phyloP scores from a whole-genome alignment of 2,797 vertebrate genomes.

The Coendou prehensilis region DNA sequence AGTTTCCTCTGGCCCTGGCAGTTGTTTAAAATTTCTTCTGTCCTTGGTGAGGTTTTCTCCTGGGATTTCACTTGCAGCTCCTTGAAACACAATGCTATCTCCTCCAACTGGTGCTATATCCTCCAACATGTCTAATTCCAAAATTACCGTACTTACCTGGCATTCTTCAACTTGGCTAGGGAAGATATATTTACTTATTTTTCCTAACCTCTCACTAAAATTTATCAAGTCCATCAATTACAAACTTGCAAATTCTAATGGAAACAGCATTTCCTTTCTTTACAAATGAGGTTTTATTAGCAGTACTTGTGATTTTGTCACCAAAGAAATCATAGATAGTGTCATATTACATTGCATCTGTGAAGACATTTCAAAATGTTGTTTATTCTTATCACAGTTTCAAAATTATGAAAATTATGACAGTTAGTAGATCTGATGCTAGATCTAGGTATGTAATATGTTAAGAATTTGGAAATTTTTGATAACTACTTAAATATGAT shows the following conservation, averaged over 20 bases:
- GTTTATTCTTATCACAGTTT: neutral
- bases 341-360: neutral
- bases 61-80: neutral
- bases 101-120: neutral
- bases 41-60: neutral
- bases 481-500: slow-evolving; percentile 10
- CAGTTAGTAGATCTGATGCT: neutral
- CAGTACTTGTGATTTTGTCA: neutral
- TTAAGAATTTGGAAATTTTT: slow-evolving; percentile 48
- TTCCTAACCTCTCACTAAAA: neutral
- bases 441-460: neutral
- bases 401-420: neutral
- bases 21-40: slow-evolving; percentile 11
- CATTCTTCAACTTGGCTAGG: neutral
- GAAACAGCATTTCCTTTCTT: neutral
- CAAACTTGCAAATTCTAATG: neutral
- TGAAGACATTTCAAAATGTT: slow-evolving; percentile 8
- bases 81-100: neutral
- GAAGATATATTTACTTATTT: neutral
- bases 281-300: neutral
- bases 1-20: neutral
- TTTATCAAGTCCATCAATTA: neutral
- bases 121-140: neutral
- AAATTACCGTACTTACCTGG: neutral
- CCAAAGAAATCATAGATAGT: neutral